Evolutionary conservation across 2,113 vertebrate genomes (phyloP), one percentile per base, ranked within the genome.

Genomic region (Leucoraja erinaceus): DNA sequence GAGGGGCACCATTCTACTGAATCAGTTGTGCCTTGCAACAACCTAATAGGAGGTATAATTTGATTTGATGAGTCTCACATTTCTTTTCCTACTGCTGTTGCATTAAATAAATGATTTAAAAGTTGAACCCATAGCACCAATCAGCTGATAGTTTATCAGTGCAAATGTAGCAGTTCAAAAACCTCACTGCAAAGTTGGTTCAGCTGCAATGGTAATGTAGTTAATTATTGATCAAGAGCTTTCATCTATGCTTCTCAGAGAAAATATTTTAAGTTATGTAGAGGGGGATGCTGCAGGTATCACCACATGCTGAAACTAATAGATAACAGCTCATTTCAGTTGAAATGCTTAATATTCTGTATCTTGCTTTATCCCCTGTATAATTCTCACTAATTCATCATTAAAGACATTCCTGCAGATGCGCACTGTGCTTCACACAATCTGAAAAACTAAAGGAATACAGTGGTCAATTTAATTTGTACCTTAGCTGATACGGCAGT

Each of bases 261-360:
- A 28, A 63, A 72, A 47, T 72, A 8, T 28, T 74, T 91, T 33
- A 91, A 54, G 5, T 74, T 54, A 54, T 9, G 6, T 14, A 63
- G 61, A 33, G 66, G 31, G 66, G 63, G 63, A 68, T 70, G 86
- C 86, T 72, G 47, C 72, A 68, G 68, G 90, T 20, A 91, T 4
- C 22, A 72, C 68, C 38, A 72, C 33, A 72, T 28, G 20, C 38
- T 91, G 18, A 91, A 72, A 91, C 90, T 91, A 91, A 72, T 72
- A 72, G 66, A 25, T 72, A 74, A 74, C 90, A 72, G 66, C 90
- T 47, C 70, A 68, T 72, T 72, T 91, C 72, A 54, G 66, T 91
- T 72, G 68, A 74, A 38, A 54, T 74, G 18, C 33, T 91, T 91
- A 47, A 91, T 72, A 91, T 91, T 74, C 90, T 72, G 33, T 33